phyloP scores from a whole-genome alignment of 2,888 invertebrate species.

The Pristionchus exspectatus region DNA sequence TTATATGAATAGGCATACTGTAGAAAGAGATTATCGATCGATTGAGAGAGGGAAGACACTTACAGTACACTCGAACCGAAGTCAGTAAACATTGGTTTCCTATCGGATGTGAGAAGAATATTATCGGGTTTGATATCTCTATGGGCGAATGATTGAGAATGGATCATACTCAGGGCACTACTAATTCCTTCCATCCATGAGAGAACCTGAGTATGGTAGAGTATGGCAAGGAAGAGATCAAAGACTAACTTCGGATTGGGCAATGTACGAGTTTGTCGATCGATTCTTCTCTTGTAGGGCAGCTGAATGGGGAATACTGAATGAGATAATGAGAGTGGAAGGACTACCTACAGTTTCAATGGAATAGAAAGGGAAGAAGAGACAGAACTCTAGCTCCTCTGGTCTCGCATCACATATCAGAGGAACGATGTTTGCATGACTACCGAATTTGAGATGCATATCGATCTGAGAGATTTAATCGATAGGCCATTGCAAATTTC shows the following conservation, averaged over 20 bases:
- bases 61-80: slow-evolving; percentile 83
- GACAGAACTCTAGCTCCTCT: slow-evolving; percentile 42
- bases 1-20: slow-evolving; percentile 79
- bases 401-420: slow-evolving; percentile 33
- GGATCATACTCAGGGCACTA: slow-evolving; percentile 66
- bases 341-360: slow-evolving; percentile 26
- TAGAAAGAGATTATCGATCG: slow-evolving; percentile 52
- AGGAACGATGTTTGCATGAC: slow-evolving; percentile 41
- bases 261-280: background rate
- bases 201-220: slow-evolving; percentile 58
- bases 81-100: slow-evolving; percentile 88
- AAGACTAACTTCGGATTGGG: background rate
- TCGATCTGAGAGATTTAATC: slow-evolving; percentile 38
- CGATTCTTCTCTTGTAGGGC: slow-evolving; percentile 9
- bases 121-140: slow-evolving; percentile 92
- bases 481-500: slow-evolving; percentile 64
- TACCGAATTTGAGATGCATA: slow-evolving; percentile 48
- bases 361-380: slow-evolving; percentile 47
- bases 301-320: background rate
- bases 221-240: background rate
- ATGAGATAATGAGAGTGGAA: background rate
- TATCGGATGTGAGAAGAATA: slow-evolving; percentile 86
- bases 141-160: slow-evolving; percentile 65
- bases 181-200: slow-evolving; percentile 60
- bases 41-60: background rate